These are phyloP conservation scores for Lampris megalopsis DNA, from an alignment of 2,113 vertebrate genomes.

Conservation along the genomic window DNA sequence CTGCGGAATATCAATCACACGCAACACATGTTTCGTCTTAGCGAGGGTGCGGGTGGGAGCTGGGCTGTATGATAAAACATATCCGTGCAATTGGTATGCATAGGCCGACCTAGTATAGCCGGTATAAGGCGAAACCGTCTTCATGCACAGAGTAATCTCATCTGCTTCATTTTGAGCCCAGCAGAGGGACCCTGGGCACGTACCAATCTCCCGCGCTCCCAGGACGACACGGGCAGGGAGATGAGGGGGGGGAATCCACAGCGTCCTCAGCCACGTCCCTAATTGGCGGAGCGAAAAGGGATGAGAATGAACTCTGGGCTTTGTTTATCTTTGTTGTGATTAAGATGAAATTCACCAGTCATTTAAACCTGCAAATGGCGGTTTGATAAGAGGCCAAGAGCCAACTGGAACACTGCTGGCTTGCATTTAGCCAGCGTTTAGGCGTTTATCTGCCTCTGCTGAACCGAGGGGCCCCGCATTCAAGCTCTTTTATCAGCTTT, in stretches of 20 bases:
- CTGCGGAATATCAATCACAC: constrained; percentile 66
- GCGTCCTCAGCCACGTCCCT: constrained; percentile 66
- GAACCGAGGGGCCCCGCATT: constrained; percentile 38
- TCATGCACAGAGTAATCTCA: constrained; percentile 75
- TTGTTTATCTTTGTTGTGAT: constrained; percentile 75
- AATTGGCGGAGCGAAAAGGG: constrained; percentile 73
- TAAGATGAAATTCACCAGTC: constrained; percentile 80
- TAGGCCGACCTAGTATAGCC: constrained; percentile 38
- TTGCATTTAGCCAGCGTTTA: constrained; percentile 55
- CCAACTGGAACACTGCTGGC: constrained; percentile 73
- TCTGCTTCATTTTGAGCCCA: constrained; percentile 70
- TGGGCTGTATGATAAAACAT: constrained; percentile 47
- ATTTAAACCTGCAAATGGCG: constrained; percentile 78
- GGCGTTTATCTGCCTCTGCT: constrained; percentile 64
- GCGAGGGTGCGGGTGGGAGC: constrained; percentile 69
- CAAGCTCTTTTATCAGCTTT: constrained; percentile 63
- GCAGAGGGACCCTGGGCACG: constrained; percentile 50
- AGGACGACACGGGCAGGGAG: constrained; percentile 72
- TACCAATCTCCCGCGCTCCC: constrained; percentile 77
- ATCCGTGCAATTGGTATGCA: constrained; percentile 71
- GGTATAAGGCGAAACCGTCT: constrained; percentile 70
- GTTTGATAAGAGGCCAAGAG: constrained; percentile 81
- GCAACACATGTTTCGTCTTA: constrained; percentile 59
- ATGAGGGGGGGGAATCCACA: constrained; percentile 67
- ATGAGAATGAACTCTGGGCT: constrained; percentile 77